Conservation (phyloP, 30 jellyfish, hydroid and myxozoan species). For the Aurelia coerulea region DNA sequence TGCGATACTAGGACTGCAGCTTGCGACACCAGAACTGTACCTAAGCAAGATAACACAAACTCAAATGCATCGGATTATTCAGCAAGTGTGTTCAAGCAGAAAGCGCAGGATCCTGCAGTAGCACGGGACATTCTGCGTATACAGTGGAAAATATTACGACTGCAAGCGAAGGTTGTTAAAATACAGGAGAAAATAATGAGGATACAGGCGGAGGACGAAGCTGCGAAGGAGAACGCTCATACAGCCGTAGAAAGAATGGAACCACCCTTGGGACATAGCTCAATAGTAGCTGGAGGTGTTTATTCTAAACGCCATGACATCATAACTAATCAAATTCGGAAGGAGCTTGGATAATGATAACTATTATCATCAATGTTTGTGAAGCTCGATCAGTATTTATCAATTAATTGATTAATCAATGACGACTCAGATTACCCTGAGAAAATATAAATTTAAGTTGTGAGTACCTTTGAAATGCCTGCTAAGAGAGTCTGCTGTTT, state of each 20-base stretch:
- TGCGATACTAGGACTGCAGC: no score
- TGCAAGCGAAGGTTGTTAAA: constrained; percentile 98
- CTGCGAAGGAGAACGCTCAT: constrained; percentile 47
- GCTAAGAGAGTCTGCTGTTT: no score
- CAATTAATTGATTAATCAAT: no score
- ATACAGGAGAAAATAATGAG: constrained; percentile 89
- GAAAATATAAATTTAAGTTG: no score
- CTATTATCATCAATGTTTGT: neutral
- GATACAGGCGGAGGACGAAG: constrained; percentile 72
- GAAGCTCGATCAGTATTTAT: no score
- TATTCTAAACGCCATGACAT: constrained; percentile 15
- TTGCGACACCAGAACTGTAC: no score
- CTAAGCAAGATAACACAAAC: constrained; percentile 10
- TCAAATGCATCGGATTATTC: constrained; percentile 60
- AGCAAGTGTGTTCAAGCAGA: constrained; percentile 57
- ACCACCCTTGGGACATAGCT: constrained; percentile 78
- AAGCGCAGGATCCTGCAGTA: constrained; percentile 88
- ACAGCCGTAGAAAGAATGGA: constrained; percentile 62
- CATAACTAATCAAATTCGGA: neutral
- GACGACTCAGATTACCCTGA: no score
- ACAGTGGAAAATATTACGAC: constrained; percentile 94
- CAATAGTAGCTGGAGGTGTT: constrained; percentile 62
- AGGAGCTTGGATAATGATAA: constrained; percentile 33
- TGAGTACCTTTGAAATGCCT: no score
- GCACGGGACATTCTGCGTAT: constrained; percentile 88